A percentile compares a stretch with the other conserved stretches of the same genome.
These are phyloP conservation scores for Patella caerulea DNA, from an alignment of 2,888 invertebrate genomes.

Conservation along the genomic window DNA sequence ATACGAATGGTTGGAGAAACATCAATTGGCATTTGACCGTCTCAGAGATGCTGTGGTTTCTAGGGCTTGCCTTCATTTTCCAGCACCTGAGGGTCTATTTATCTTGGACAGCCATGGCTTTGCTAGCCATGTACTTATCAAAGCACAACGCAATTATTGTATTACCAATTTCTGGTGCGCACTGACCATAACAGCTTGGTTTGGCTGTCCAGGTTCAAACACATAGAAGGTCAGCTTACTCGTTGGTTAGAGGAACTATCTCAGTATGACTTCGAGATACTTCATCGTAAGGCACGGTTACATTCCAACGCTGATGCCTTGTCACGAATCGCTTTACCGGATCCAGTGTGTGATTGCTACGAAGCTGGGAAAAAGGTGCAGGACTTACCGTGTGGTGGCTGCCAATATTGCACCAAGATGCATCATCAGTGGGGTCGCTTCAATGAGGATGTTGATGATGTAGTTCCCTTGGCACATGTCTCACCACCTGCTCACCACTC, in stretches of 20 bases:
- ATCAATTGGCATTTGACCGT: constrained; percentile 20
- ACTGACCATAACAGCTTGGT: constrained; percentile 39
- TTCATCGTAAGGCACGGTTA: constrained; percentile 21
- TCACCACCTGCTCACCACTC: no score
- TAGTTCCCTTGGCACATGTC: constrained; percentile 8
- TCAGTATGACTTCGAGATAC: constrained; percentile 36
- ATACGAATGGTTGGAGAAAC: constrained; percentile 19
- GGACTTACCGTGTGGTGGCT: constrained; percentile 20
- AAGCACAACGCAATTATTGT: constrained; percentile 39
- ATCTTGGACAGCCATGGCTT: no score
- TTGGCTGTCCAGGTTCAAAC: constrained; percentile 36
- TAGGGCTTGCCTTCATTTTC: constrained; percentile 28
- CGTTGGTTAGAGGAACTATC: constrained; percentile 42
- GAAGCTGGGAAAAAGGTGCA: not conserved
- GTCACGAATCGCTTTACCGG: constrained; percentile 17
- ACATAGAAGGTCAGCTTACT: constrained; percentile 35
- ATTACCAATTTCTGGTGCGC: constrained; percentile 25
- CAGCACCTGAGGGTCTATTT: no score
- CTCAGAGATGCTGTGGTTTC: constrained; percentile 16
- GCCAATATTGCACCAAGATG: constrained; percentile 3
- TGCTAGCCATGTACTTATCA: constrained; percentile 30
- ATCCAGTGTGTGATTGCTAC: constrained; percentile 5
- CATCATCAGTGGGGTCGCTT: constrained; percentile 17
- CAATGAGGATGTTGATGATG: constrained; percentile 19
- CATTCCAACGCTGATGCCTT: constrained; percentile 34